These are phyloP conservation scores for Paratrypauchen microcephalus DNA, from an alignment of 2,797 vertebrate species.

Conservation along the genomic window DNA sequence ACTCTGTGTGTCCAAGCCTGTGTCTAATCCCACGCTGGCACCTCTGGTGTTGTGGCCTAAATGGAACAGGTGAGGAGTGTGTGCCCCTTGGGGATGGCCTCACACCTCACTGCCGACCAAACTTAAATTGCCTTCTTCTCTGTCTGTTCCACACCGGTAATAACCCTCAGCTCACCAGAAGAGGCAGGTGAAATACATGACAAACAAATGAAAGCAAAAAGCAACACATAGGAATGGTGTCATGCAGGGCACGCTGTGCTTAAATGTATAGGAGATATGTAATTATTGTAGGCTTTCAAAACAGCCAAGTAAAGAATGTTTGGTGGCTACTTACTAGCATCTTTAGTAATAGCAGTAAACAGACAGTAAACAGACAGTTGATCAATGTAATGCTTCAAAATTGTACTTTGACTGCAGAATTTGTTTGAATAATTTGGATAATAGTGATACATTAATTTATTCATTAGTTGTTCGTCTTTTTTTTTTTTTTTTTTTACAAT, in stretches of 20 bases:
- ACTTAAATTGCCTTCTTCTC: conserved; percentile 71
- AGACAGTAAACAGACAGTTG: too few species aligned
- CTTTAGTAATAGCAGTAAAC: too few species aligned
- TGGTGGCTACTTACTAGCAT: too few species aligned
- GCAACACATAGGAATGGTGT: conserved; percentile 19
- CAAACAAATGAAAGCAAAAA: conserved; percentile 53
- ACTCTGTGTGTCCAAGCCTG: conserved; percentile 48
- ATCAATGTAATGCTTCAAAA: too few species aligned
- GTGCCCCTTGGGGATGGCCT: conserved; percentile 53
- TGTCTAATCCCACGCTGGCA: conserved; percentile 62
- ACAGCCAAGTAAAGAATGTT: too few species aligned
- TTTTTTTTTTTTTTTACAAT: not conserved
- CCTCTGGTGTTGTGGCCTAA: conserved; percentile 53
- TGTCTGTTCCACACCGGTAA: conserved; percentile 68
- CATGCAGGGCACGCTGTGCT: conserved; percentile 11
- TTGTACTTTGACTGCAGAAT: not conserved
- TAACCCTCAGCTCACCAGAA: conserved; percentile 50
- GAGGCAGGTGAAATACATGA: conserved; percentile 55
- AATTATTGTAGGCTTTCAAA: not conserved
- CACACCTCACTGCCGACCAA: conserved; percentile 59
- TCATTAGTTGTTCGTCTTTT: not conserved
- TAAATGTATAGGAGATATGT: not conserved
- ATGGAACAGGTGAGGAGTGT: conserved; percentile 64
- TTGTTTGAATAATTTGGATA: not conserved
- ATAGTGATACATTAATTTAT: not conserved